A percentile compares a stretch with the other conserved stretches of the same genome.
These are phyloP conservation scores for Orientallactaga bullata DNA, from an alignment of 2,113 vertebrate genomes.

Conservation along the genomic window DNA sequence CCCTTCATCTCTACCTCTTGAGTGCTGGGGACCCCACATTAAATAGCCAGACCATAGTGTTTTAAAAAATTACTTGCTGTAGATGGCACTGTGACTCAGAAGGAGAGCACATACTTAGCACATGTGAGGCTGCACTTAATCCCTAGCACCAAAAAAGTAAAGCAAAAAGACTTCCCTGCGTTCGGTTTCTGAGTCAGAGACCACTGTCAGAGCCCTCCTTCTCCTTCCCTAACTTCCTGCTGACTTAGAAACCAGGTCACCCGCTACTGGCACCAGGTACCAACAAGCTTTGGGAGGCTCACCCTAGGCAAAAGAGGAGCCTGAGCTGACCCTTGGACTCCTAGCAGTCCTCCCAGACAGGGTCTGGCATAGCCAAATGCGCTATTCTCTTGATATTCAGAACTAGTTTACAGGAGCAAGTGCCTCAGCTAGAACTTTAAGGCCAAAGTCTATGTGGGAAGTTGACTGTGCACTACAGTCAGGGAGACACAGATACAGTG, in stretches of 20 bases:
- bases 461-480: neutral
- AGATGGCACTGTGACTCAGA: no score
- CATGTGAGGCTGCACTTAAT: neutral
- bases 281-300: neutral
- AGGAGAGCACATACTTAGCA: no score
- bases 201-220: no score
- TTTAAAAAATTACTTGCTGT: neutral
- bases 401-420: neutral
- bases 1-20: no score
- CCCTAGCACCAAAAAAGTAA: no score
- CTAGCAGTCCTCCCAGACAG: neutral
- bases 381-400: neutral
- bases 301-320: no score
- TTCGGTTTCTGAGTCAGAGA: no score
- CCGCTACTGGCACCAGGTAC: no score
- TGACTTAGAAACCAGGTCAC: conserved; percentile 33
- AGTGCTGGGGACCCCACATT: no score
- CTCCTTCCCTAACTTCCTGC: neutral
- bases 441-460: neutral
- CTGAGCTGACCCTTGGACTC: no score
- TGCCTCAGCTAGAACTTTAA: neutral
- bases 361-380: no score
- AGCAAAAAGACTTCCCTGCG: no score
- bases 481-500: neutral
- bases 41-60: neutral